Evolutionary conservation across 1,140 invertebrate genomes (phyloP), one percentile per base, ranked within the genome.

Genomic region (Cyrtorhinus lividipennis): DNA sequence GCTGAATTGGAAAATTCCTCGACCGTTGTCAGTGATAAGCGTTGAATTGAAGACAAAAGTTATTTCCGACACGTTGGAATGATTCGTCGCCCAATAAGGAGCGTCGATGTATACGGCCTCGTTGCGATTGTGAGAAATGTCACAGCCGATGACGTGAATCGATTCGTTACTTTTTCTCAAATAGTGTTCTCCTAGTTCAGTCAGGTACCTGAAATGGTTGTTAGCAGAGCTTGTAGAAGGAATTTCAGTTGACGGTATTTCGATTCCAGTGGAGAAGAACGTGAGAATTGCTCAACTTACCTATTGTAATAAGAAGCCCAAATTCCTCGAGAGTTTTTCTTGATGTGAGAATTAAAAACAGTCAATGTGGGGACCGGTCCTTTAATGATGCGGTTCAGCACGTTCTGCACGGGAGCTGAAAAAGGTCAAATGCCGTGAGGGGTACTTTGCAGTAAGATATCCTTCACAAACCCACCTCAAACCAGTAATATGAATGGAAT

Each of bases 271-370:
- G 23, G 58, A 13, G 13, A 60, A 15, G 3, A 56, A n/a, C n/a
- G n/a, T n/a, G n/a, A n/a, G n/a, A n/a, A n/a, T n/a, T n/a, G n/a
- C n/a, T n/a, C n/a, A 53, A 53, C 48, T 62, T 72, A 75, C 72
- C 77, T 79, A 74, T 96, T 96, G 71, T 96, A 98, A 72, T 92
- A 95, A 1, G 85, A 83, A 0, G 85, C 85, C 22, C 86, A 81
- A 24, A 97, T 77, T 12, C 94, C 94, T 69, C 83, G 79, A 0
- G 81, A 78, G 70, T 97, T 97, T 59, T 83, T 79, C 69, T 83
- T 83, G 22, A 96, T 88, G 73, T 82, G 84, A 0, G 84, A 81
- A 48, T 86, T 85, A 0, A 74, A 72, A 10, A 92, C 73, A 59
- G 78, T 79, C 8, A 92, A 70, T 0, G 84, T 86, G 2, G 88